Base-by-base conservation (phyloP, 64 coral and sea anemone species). In the Montipora sp. region DNA sequence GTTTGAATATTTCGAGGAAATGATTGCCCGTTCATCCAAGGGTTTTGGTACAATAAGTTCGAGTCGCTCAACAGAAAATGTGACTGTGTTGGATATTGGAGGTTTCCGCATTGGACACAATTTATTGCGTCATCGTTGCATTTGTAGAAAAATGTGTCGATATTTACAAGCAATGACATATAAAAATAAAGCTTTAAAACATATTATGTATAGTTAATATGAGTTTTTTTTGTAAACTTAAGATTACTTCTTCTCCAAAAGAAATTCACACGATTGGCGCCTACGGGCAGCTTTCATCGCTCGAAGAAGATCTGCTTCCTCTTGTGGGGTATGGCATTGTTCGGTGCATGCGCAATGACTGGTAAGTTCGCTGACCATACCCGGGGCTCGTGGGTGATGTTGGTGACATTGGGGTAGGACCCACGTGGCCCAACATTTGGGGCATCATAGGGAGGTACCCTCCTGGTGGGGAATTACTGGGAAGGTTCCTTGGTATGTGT, bases 351-450 rank as follows among this genome's bases (percentile, higher is more conserved):
- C 87, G 87, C 10, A 89, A 22, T 19, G 87, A 89, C 24, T 89
- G 87, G 48, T 77, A 89, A 18, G 87, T 89, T 18, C 87, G 87
- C 87, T 89, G 87, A 13, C 87, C 87, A 89, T 89, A 89, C 48
- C 71, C 75, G n/a, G 87, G 87, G 73, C 87, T 89, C 73, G 87
- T 77, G 48, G 87, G 87, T 6, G 87, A 89, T 58, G 72, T 89
- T 21, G 87, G 87, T 16, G 87, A 89, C 72, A 75, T 75, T 36
- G 73, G 87, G 24, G 24, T 78, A 65, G 75, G 51, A 14, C 49
- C 87, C 51, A 89, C 58, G 87, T 75, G 87, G 21, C 73, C 73
- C 87, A 89, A 77, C 87, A 89, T 89, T 89, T 89, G 87, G 23
- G 87, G 87, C 87, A 89, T 89, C 87, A 89, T 89, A 0, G 87